A percentile compares a stretch with the other conserved stretches of the same genome.
These are phyloP conservation scores for Microplitis deprimator DNA, from an alignment of 2,888 invertebrate species.

Conservation along the genomic window DNA sequence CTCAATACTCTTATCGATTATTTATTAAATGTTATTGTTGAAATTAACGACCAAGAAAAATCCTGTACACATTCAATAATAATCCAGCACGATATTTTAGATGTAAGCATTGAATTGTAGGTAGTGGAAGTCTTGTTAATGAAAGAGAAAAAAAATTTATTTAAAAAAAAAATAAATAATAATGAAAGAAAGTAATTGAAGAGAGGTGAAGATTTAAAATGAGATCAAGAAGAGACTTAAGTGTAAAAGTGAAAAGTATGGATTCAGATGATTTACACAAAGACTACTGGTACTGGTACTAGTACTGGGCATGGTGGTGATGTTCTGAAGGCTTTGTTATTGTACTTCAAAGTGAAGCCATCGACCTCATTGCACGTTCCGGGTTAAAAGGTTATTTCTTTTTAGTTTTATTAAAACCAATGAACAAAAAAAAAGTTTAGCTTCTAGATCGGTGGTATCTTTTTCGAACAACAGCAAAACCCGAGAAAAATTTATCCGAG, in stretches of 20 bases:
- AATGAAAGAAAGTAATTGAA: not conserved
- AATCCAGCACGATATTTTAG: not conserved
- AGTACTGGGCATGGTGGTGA: too few species aligned
- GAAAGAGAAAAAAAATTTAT: too few species aligned
- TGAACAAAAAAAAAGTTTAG: not conserved
- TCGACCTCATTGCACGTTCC: slow-evolving; percentile 35
- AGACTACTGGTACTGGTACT: not conserved
- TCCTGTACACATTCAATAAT: not conserved
- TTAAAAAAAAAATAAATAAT: not conserved
- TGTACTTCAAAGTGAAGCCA: slow-evolving; percentile 51
- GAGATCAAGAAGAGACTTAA: slow-evolving; percentile 2
- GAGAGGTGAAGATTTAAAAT: not conserved
- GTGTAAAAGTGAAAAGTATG: not conserved
- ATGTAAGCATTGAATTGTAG: too few species aligned
- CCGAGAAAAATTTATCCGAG: not conserved
- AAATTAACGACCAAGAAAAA: slow-evolving; percentile 23
- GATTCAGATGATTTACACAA: not conserved
- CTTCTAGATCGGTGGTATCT: not conserved
- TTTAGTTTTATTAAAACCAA: not conserved
- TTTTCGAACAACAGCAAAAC: not conserved
- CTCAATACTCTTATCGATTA: slow-evolving; percentile 17
- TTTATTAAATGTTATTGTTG: slow-evolving; percentile 11
- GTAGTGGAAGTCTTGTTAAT: too few species aligned
- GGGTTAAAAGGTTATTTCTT: slow-evolving; percentile 13
- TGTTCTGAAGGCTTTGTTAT: slow-evolving; percentile 41